A percentile compares a stretch with the other conserved stretches of the same genome.
These are phyloP conservation scores for Heterotilapia buettikoferi DNA, from an alignment of 2,113 vertebrate genomes.

Conservation along the genomic window DNA sequence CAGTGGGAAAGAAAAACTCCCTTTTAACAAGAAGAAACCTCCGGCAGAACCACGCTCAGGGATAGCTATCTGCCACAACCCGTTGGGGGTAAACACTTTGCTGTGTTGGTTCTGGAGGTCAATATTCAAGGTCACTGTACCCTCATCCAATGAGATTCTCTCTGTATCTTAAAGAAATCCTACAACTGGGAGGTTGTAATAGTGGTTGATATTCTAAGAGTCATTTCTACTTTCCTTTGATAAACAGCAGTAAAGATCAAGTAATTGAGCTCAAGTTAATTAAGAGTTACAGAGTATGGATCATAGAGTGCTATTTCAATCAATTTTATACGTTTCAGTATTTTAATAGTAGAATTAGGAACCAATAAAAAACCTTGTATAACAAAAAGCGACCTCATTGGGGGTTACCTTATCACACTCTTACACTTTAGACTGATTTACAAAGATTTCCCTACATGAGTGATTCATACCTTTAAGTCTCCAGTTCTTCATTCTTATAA, in stretches of 20 bases:
- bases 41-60: not conserved
- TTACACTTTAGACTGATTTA: not conserved
- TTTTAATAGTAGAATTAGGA: not conserved
- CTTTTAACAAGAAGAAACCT: not conserved
- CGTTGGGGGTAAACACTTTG: not conserved
- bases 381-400: not conserved
- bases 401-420: slow-evolving; percentile 3
- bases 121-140: not conserved
- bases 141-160: not conserved
- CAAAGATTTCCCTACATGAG: not conserved
- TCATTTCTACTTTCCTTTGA: not conserved
- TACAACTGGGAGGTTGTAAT: not conserved
- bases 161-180: not conserved
- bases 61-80: not conserved
- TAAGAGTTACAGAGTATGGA: not conserved
- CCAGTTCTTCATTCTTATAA: not conserved
- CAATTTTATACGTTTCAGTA: not conserved
- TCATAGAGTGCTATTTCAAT: not conserved
- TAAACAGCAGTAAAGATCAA: not conserved
- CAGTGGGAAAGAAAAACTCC: not conserved
- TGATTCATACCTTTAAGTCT: not conserved
- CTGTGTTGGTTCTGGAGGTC: not conserved
- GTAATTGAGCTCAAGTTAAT: not conserved
- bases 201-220: not conserved
- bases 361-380: not conserved